Evolutionary conservation across 1,140 invertebrate genomes (phyloP), one percentile per base, ranked within the genome.

Genomic region (Batillaria attramentaria): DNA sequence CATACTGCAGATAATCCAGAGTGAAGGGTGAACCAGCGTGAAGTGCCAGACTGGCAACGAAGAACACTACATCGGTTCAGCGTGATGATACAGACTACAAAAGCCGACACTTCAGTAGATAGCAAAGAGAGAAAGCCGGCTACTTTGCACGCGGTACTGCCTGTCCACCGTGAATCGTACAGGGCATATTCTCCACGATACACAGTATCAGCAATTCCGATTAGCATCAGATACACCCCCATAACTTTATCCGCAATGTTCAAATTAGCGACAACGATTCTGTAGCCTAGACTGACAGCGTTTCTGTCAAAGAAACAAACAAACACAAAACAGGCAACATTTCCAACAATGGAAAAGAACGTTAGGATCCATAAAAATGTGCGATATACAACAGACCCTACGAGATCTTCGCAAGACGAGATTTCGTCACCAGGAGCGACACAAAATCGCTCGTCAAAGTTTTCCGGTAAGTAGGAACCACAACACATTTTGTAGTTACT

Each of bases 151-250:
- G 72, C 31, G 2, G 28, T 31, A 43, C 72, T 75, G 46, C 18
- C 69, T 39, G 66, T 79, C 78, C 78, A 79, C 28, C 57, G 50
- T 10, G 18, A n/a, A 10, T 74, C 78, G 16, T 74, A 18, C n/a
- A n/a, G 35, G 39, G 69, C 42, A 35, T 80, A 80, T n/a, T 54
- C 24, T 13, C 89, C 92, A 10, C 78, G 54, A 65, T 68, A 79
- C 41, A 46, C 43, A 13, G 41, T 46, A 37, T 79, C 78, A 37
- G 78, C 78, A 18, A 57, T 28, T 16, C 78, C 78, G 20, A 79
- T 69, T 18, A 75, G 68, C 6, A 65, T 54, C 54, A 79, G n/a
- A 33, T 79, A 79, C 8, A 72, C 39, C 0, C 77, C 77, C 77
- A 79, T 79, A 0, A 79, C 50, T 39, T 75, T 62, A 28, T 79